Conservation (phyloP, 2,888 invertebrate species). For the Rotaria sp. region DNA sequence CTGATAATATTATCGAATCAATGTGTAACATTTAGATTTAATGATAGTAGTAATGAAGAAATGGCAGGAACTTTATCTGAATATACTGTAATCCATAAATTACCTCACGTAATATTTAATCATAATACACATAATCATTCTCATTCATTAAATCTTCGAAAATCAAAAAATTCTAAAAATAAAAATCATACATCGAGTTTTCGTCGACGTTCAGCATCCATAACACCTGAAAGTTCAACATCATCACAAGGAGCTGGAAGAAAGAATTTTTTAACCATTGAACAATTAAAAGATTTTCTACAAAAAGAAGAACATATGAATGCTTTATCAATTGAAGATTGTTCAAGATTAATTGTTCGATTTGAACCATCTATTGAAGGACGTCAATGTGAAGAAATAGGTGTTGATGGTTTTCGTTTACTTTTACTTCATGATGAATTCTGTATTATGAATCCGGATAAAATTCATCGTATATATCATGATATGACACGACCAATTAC, state of each 20-base stretch:
- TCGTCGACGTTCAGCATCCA: neutral
- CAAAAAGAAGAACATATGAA: slow-evolving; percentile 1
- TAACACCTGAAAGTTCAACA: neutral
- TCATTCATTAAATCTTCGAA: neutral
- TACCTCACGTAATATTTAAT: neutral
- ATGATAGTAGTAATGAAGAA: neutral
- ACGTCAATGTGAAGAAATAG: neutral
- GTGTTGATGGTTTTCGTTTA: slow-evolving; percentile 13
- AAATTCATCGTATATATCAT: neutral
- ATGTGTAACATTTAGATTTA: neutral
- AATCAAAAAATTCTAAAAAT: neutral
- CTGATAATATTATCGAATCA: too few species aligned
- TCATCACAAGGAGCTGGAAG: neutral
- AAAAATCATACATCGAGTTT: neutral
- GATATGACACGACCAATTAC: slow-evolving; percentile 21
- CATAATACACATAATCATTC: neutral
- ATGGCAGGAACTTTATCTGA: neutral
- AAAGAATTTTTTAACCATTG: slow-evolving; percentile 8
- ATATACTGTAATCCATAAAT: neutral
- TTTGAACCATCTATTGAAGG: slow-evolving; percentile 18
- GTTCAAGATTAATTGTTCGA: slow-evolving; percentile 12
- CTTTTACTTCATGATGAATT: slow-evolving; percentile 19
- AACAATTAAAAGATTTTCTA: slow-evolving; percentile 25
- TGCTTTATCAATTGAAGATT: slow-evolving; percentile 22
- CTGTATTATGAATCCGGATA: slow-evolving; percentile 11